Evolutionary conservation across 2,888 invertebrate species (phyloP).

Genomic region (Drosophila basisetae): DNA sequence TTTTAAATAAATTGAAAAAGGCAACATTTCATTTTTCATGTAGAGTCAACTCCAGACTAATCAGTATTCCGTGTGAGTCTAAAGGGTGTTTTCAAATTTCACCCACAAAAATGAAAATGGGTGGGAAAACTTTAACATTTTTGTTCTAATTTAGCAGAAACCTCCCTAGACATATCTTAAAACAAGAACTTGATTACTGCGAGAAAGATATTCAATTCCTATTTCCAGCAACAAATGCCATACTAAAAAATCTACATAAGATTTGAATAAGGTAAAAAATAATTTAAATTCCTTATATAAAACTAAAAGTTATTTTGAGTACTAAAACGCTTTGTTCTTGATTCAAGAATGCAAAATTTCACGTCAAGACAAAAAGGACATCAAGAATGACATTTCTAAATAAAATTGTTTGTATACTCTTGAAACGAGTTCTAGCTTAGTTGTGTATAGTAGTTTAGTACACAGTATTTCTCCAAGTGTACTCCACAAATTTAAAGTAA

Average conservation of each 20-base stretch:
- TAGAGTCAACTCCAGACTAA: neutral
- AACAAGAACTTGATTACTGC: neutral
- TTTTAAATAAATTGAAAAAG: conserved; percentile 66
- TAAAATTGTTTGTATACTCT: too few species aligned
- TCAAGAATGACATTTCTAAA: neutral
- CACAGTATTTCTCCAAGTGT: neutral
- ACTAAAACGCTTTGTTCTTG: neutral
- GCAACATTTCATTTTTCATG: conserved; percentile 27
- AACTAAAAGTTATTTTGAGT: neutral
- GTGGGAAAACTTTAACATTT: neutral
- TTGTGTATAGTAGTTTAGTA: neutral
- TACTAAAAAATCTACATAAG: neutral
- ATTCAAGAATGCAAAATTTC: neutral
- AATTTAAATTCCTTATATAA: neutral
- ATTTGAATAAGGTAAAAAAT: neutral
- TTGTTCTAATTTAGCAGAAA: neutral
- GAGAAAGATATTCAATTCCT: neutral
- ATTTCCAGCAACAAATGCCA: neutral
- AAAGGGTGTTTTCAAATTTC: neutral
- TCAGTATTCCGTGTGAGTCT: neutral
- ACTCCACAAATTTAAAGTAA: neutral
- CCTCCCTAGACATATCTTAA: neutral
- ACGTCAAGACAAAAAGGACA: too few species aligned
- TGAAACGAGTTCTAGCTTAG: neutral
- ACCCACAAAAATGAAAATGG: neutral